Base-by-base conservation (phyloP, 2,888 invertebrate genomes). In the Caenorhabditis wallacei region DNA sequence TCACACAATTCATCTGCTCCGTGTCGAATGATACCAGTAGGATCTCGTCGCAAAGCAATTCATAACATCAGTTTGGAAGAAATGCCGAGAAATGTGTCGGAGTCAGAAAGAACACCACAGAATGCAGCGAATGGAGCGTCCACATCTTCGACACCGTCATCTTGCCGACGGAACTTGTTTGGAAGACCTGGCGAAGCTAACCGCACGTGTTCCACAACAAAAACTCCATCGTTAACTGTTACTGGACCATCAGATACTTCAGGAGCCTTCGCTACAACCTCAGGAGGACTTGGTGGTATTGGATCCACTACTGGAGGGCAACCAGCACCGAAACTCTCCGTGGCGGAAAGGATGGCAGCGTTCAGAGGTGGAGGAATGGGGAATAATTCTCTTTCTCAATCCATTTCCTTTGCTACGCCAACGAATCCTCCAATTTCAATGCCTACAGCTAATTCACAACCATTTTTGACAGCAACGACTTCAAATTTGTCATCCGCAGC, bases 281-380 rank as follows among this genome's bases (percentile, higher is more conserved):
- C 56, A n/a, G 43, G 24, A 35, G 51, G 30, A 4, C 66, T 51
- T 20, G 40, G 40, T 5, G 54, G 66, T 13, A 22, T 1, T 40
- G 68, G 35, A 30, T 20, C 64, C 13, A 24, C 59, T 1, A 22
- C 59, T 1, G 59, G 61, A 61, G 24, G 35, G 18, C 20, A 30
- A 13, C 7, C 8, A 53, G 20, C 66, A 16, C 1, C 59, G 5
- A 64, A 48, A 37, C 13, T 51, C 20, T 22, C 40, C 4, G 56
- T 69, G 16, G 43, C 63, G n/a, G 26, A 54, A 2, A 63, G 26
- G 16, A 46, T 54, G 24, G 74, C 54, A 2, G 64, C 74, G 1
- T 74, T 74, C 64, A 63, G 56, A 37, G 24, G 37, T 8, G 74
- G 74, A 43, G 22, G 24, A 30, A 13, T 74, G 2, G 64, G 64